Evolutionary conservation across 2,113 vertebrate genomes (phyloP).

Genomic region (Apistogramma diplotaenia): DNA sequence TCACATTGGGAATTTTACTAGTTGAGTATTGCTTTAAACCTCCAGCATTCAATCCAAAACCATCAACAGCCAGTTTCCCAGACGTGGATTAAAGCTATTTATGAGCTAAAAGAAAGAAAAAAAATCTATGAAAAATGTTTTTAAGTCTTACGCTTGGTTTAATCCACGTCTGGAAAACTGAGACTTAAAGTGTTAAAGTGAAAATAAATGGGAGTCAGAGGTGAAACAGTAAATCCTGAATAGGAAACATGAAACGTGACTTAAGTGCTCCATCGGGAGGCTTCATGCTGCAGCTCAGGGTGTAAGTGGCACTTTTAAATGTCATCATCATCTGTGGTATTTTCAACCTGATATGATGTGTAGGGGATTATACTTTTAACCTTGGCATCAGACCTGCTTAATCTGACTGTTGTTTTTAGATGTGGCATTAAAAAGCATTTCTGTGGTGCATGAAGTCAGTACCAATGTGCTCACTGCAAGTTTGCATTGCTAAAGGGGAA

Average conservation of each 20-base stretch:
- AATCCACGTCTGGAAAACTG: neutral
- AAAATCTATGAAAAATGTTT: neutral
- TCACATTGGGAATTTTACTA: neutral
- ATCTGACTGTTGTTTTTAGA: conserved; percentile 18
- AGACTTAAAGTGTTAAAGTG: neutral
- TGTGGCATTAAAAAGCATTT: neutral
- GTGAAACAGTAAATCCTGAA: neutral
- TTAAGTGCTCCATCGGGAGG: neutral
- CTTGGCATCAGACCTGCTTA: neutral
- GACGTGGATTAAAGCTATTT: no score
- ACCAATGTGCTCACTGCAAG: neutral
- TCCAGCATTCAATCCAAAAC: neutral
- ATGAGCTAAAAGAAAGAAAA: neutral
- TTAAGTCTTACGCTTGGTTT: neutral
- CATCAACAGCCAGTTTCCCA: neutral
- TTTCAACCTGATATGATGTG: neutral
- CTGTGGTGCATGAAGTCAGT: neutral
- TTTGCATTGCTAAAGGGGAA: rapidly evolving
- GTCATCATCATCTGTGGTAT: neutral
- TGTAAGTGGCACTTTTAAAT: neutral
- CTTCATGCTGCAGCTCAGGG: neutral
- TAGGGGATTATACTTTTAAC: conserved; percentile 27
- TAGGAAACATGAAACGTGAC: neutral
- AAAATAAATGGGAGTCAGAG: neutral
- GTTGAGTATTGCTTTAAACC: neutral